Conservation (phyloP, 2,797 vertebrate species). For the Otolemur crassicaudatus region DNA sequence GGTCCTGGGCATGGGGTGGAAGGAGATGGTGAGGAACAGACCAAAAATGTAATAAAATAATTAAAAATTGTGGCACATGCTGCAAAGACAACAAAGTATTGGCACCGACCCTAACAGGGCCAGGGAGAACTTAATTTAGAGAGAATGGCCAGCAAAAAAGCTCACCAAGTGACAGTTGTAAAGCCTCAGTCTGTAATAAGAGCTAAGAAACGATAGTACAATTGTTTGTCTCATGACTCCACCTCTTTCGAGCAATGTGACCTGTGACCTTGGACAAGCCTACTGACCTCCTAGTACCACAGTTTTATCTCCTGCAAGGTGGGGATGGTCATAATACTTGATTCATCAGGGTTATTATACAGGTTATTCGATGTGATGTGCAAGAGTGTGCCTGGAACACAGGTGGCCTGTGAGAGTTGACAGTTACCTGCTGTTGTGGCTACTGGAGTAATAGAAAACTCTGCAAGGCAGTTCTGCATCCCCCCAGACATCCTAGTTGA, state of each 20-base stretch:
- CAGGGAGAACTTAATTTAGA: background rate
- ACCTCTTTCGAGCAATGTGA: background rate
- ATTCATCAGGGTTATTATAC: background rate
- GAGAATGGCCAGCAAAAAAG: background rate
- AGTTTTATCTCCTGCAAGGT: background rate
- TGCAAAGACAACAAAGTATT: background rate
- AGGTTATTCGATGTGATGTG: background rate
- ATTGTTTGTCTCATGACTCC: background rate
- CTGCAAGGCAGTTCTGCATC: background rate
- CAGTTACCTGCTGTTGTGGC: background rate
- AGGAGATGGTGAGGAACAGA: too few relatives aligned
- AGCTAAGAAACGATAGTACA: background rate
- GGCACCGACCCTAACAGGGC: background rate
- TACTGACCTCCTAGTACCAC: background rate
- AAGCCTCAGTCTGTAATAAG: background rate
- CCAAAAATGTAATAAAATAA: background rate
- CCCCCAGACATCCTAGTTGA: background rate
- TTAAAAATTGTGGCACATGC: background rate
- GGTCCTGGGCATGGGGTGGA: background rate
- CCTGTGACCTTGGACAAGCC: constrained; percentile 53
- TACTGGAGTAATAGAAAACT: background rate
- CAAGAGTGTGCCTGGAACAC: background rate
- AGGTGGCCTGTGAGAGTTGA: background rate
- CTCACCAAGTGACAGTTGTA: background rate
- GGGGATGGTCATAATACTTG: background rate